Evolutionary conservation across 2,113 vertebrate species (phyloP).

Genomic region (Boleophthalmus pectinirostris): DNA sequence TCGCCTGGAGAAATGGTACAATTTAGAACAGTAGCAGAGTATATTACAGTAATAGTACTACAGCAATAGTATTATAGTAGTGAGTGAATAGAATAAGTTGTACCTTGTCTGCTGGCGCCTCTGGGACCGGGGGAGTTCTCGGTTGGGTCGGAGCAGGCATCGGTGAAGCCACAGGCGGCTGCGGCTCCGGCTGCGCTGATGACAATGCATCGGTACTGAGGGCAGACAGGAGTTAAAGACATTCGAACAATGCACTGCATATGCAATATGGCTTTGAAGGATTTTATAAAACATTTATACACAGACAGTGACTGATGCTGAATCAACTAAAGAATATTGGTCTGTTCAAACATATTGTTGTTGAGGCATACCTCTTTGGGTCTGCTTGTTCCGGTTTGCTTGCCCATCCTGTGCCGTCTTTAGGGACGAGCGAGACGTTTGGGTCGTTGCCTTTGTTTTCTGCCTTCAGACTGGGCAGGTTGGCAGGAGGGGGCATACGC

Average conservation of each 20-base stretch:
- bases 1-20: constrained; percentile 53
- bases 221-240: background rate
- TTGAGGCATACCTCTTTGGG: constrained; percentile 87
- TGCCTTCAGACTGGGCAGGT: constrained; percentile 94
- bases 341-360: background rate
- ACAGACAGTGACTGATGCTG: background rate
- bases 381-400: constrained; percentile 95
- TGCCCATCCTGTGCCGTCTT: constrained; percentile 99
- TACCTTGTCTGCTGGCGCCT: constrained; percentile 71
- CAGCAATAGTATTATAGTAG: background rate
- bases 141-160: constrained; percentile 86
- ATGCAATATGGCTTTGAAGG: background rate
- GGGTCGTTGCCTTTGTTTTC: constrained; percentile 98
- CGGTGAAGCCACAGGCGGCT: constrained; percentile 91
- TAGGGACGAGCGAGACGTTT: constrained; percentile 93
- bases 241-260: background rate
- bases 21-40: background rate
- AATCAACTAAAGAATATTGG: background rate
- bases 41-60: constrained; percentile 12
- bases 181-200: constrained; percentile 92
- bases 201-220: constrained; percentile 92
- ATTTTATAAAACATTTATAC: background rate
- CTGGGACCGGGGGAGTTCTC: constrained; percentile 89
- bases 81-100: background rate
- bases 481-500: constrained; percentile 95